Base-by-base conservation (phyloP, 2,797 vertebrate genomes). In the Psittacula derbiana region DNA sequence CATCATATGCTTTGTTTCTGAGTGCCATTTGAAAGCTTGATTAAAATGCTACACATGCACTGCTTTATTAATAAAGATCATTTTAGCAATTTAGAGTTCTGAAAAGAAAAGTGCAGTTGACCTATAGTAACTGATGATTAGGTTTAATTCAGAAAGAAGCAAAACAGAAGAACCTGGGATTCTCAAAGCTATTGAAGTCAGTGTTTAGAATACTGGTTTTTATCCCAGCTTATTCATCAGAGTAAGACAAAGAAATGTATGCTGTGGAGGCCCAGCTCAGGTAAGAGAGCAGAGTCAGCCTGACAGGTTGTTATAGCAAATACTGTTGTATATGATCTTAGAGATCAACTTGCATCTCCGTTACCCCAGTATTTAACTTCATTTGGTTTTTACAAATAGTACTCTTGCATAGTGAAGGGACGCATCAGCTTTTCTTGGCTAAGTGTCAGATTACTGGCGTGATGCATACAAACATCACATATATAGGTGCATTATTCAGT, bases 21-120 rank as follows among this genome's bases (percentile, higher is more conserved):
- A 89, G 67, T 79, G 62, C 80, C 65, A 52, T 85, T 92, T 88
- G 67, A 80, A 93, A 92, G 47, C 52, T 78, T 95, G 83, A 88
- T 92, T 90, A 70, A 94, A 96, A 93, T 80, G 61, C 80, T 10
- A 50, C 41, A 30, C 23, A 31, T 28, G 44, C 52, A 31, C 24
- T 58, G 31, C 36, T 91, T 94, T 90, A 87, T 92, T 96, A 93
- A 84, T 86, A 55, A 94, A 75, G 46, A 87, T 70, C 23, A n/a
- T 88, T 97, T 92, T 60, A 65, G 43, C 61, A 93, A 38, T 52
- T 60, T 93, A 21, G 27, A 58, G n/a, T 78, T 94, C 85, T 80
- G 66, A 93, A 93, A 92, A 93, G 85, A 40, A 92, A 91, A 97
- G 74, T 60, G 49, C 43, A 49, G 33, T 70, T 86, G 69, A 95